A percentile compares a stretch with the other conserved stretches of the same genome.
These are phyloP conservation scores for Epinephelus awoara DNA, from an alignment of 2,797 vertebrate genomes.

Conservation along the genomic window DNA sequence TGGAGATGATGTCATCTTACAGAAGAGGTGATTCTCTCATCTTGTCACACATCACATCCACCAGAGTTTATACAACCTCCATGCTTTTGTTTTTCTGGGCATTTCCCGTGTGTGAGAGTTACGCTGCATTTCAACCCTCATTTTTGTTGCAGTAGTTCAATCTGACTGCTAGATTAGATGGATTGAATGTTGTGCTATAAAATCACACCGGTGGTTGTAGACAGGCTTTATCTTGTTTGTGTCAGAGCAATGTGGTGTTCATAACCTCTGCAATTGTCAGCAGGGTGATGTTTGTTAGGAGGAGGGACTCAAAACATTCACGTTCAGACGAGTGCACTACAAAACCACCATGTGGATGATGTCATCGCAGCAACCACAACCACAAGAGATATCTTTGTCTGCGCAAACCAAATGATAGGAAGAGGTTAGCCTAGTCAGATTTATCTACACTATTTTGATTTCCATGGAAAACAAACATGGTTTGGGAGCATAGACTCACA, in stretches of 20 bases:
- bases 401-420: not conserved
- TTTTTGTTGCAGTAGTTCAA: slow-evolving; percentile 56
- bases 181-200: slow-evolving; percentile 8
- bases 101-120: slow-evolving; percentile 39
- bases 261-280: slow-evolving; percentile 17
- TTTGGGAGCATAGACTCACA: slow-evolving; percentile 22
- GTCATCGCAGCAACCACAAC: slow-evolving; percentile 49
- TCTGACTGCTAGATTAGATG: slow-evolving; percentile 36
- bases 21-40: slow-evolving; percentile 49
- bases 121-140: slow-evolving; percentile 55
- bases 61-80: slow-evolving; percentile 67
- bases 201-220: slow-evolving; percentile 33
- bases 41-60: slow-evolving; percentile 58
- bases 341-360: slow-evolving; percentile 34
- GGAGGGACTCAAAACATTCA: slow-evolving; percentile 27
- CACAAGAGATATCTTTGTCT: slow-evolving; percentile 30
- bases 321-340: slow-evolving; percentile 11
- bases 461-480: slow-evolving; percentile 28
- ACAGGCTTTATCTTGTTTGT: slow-evolving; percentile 30
- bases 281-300: slow-evolving; percentile 25
- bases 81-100: slow-evolving; percentile 53
- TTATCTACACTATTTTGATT: slow-evolving; percentile 27
- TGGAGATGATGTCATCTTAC: slow-evolving; percentile 53
- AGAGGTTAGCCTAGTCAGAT: not conserved
- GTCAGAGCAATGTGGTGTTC: slow-evolving; percentile 11